Conservation (phyloP, 2,888 invertebrate genomes). For the Leptinotarsa haldemani region DNA sequence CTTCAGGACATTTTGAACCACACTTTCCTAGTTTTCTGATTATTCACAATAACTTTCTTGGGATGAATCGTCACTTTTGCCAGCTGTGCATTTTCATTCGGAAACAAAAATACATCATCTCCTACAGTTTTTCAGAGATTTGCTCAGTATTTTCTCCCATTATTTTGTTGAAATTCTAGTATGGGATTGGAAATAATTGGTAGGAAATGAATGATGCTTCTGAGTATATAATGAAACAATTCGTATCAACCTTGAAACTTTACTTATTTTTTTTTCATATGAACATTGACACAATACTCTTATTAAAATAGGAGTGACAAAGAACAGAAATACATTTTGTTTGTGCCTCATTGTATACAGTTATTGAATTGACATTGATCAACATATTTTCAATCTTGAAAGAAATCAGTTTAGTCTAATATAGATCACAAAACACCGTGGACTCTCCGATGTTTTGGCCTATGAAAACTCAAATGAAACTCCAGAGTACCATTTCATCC, state of each 20-base stretch:
- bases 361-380: not conserved
- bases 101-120: too few relatives aligned
- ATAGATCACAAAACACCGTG: conserved; percentile 12
- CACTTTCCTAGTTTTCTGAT: too few relatives aligned
- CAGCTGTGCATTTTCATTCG: too few relatives aligned
- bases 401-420: not conserved
- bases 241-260: not conserved
- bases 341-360: not conserved
- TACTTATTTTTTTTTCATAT: not conserved
- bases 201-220: not conserved
- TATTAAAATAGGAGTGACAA: not conserved
- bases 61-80: too few relatives aligned
- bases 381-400: not conserved
- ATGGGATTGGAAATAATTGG: too few relatives aligned
- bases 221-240: not conserved
- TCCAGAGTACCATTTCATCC: not conserved
- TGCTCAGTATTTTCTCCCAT: too few relatives aligned
- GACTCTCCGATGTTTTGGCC: conserved; percentile 21
- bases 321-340: not conserved
- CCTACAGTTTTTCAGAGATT: too few relatives aligned
- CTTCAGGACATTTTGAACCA: too few relatives aligned
- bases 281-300: not conserved
- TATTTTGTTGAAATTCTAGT: too few relatives aligned
- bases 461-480: not conserved
- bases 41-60: too few relatives aligned